Evolutionary conservation across 2,888 invertebrate species (phyloP), one percentile per base, ranked within the genome.

Genomic region (Actias luna): DNA sequence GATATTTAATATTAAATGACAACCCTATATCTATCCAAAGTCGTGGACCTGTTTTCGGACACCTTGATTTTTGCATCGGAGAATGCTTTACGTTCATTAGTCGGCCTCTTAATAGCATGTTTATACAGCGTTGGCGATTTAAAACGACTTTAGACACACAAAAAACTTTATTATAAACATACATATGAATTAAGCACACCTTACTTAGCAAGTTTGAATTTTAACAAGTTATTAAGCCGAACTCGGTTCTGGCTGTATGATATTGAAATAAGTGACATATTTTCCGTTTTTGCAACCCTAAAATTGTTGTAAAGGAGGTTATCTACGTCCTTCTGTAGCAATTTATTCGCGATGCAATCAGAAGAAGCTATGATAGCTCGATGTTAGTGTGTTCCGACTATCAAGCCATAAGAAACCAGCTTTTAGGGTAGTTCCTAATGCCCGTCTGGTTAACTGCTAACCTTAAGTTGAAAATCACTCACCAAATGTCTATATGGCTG

Each of bases 1-100:
- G n/a, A n/a, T n/a, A n/a, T n/a, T n/a, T n/a, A n/a, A n/a, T n/a
- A n/a, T 25, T 12, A 50, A 25, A 25, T 12, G 46, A 12, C 55
- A 55, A 55, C 55, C 55, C 55, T 55, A 55, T 50, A 25, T 4
- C 22, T 25, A 50, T 25, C 12, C 2, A 25, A 50, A 25, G 46
- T 50, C 10, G 46, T 16, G 46, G 46, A 55, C 55, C 78, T 62
- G 61, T 62, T 62, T 62, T 29, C 57, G 18, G 31, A 36, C 57
- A 55, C 27, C 29, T 29, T 29, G 68, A 79, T 75, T 78, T 79
- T 79, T 77, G 78, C 74, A 78, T 76, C 68, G 67, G 31, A 60
- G 62, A 63, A 59, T 59, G 63, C 25, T 27, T 62, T 12, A 42
- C 66, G 65, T 74, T 76, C 75, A 78, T 79, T 77, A 80, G 71